phyloP scores from a whole-genome alignment of 2,113 vertebrate species.

The Istiophorus platypterus region DNA sequence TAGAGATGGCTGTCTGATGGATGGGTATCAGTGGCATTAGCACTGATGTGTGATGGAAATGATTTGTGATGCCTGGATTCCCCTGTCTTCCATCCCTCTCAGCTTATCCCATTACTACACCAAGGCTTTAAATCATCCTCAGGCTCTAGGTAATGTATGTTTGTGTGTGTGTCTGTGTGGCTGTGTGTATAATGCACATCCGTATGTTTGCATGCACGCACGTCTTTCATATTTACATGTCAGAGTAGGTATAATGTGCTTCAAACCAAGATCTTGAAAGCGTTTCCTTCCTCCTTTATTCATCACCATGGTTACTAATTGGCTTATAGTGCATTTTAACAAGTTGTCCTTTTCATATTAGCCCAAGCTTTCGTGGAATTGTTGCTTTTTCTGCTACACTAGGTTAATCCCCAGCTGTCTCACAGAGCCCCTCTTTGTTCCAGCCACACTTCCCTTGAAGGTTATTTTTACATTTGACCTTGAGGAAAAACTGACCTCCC shows the following conservation, averaged over 20 bases:
- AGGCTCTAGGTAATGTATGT: slow-evolving; percentile 14
- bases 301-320: slow-evolving; percentile 72
- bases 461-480: slow-evolving; percentile 72
- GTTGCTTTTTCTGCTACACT: slow-evolving; percentile 4
- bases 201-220: slow-evolving; percentile 2
- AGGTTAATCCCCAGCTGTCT: slow-evolving; percentile 41
- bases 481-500: slow-evolving; percentile 65
- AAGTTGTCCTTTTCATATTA: slow-evolving; percentile 32
- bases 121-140: slow-evolving; percentile 46
- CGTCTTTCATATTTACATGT: slow-evolving; percentile 30
- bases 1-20: slow-evolving; percentile 63
- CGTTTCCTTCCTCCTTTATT: slow-evolving; percentile 33
- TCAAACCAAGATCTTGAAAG: slow-evolving; percentile 39
- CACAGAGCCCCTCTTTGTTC: slow-evolving; percentile 13
- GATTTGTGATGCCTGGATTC: slow-evolving; percentile 68
- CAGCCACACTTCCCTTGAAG: slow-evolving; percentile 58
- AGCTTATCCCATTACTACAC: slow-evolving; percentile 53
- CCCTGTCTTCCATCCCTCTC: slow-evolving; percentile 45
- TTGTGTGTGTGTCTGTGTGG: neutral
- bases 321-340: slow-evolving; percentile 49
- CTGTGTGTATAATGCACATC: neutral
- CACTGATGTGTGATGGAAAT: slow-evolving; percentile 69
- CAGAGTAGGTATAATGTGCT: neutral
- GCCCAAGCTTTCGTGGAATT: slow-evolving; percentile 29
- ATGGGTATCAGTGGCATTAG: slow-evolving; percentile 65